These are phyloP conservation scores for Apotomis capreana DNA, from an alignment of 2,888 invertebrate species.

Conservation along the genomic window DNA sequence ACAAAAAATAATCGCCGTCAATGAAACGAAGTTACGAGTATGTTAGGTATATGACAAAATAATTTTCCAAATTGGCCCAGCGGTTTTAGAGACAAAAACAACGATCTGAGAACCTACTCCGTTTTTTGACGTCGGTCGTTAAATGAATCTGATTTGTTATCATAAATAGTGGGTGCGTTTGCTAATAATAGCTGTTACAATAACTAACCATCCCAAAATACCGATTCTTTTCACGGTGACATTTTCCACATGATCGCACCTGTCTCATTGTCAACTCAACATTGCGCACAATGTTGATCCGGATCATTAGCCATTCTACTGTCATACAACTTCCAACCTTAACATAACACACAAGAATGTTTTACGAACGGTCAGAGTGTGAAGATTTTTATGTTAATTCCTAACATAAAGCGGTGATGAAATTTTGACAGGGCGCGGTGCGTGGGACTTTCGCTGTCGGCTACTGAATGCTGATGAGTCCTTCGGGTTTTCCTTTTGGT, in stretches of 20 bases:
- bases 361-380: neutral
- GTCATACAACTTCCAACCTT: constrained; percentile 42
- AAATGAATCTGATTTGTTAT: neutral
- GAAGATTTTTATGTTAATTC: constrained; percentile 50
- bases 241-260: constrained; percentile 58
- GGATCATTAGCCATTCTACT: constrained; percentile 72
- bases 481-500: neutral
- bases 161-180: neutral
- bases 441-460: constrained; percentile 53
- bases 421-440: constrained; percentile 54
- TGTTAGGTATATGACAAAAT: too few relatives aligned
- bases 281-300: constrained; percentile 70
- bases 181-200: constrained; percentile 10
- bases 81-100: too few relatives aligned
- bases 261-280: constrained; percentile 48
- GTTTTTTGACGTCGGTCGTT: too few relatives aligned
- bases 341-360: neutral
- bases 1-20: too few relatives aligned
- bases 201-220: neutral
- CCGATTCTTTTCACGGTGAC: constrained; percentile 22
- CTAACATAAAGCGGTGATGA: constrained; percentile 53
- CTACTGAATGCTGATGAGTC: constrained; percentile 18
- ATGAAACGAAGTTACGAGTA: too few relatives aligned
- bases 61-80: too few relatives aligned
- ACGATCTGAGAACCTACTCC: too few relatives aligned